These are phyloP conservation scores for Lagocephalus sceleratus DNA, from an alignment of 2,797 vertebrate species.

Conservation along the genomic window DNA sequence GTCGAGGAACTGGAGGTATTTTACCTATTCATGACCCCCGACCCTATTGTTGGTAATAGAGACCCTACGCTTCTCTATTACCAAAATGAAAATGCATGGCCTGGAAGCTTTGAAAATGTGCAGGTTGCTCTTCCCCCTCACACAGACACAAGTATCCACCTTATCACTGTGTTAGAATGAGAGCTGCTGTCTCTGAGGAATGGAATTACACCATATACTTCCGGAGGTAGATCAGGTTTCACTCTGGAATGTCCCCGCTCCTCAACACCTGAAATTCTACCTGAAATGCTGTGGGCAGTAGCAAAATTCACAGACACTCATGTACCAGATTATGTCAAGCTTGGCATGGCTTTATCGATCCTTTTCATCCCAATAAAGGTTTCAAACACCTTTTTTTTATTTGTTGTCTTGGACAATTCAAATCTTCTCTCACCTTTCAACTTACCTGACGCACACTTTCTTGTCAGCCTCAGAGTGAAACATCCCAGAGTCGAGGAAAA, in stretches of 20 bases:
- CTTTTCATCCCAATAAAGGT: too few species aligned
- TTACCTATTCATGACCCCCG: not conserved
- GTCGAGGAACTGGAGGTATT: not conserved
- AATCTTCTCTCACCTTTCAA: slow-evolving; percentile 21
- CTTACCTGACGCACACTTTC: slow-evolving; percentile 9
- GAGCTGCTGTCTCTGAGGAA: not conserved
- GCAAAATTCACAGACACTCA: not conserved
- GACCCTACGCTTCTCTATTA: not conserved
- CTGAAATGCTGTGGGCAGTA: slow-evolving; percentile 2
- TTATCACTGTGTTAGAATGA: not conserved
- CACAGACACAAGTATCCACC: too few species aligned
- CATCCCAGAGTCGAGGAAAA: slow-evolving; percentile 14
- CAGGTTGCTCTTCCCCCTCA: not conserved
- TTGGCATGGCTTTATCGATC: too few species aligned
- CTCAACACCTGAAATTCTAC: slow-evolving; percentile 12
- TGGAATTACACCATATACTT: not conserved
- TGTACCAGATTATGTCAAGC: too few species aligned
- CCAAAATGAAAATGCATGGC: not conserved
- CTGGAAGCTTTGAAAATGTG: not conserved
- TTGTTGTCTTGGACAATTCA: slow-evolving; percentile 11
- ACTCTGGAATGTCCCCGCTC: slow-evolving; percentile 4
- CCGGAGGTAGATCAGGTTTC: slow-evolving; percentile 10
- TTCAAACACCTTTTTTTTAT: not conserved
- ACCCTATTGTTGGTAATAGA: not conserved
- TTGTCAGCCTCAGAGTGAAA: slow-evolving; percentile 10